Evolutionary conservation across 2,888 invertebrate species (phyloP).

Genomic region (Volucella inflata): DNA sequence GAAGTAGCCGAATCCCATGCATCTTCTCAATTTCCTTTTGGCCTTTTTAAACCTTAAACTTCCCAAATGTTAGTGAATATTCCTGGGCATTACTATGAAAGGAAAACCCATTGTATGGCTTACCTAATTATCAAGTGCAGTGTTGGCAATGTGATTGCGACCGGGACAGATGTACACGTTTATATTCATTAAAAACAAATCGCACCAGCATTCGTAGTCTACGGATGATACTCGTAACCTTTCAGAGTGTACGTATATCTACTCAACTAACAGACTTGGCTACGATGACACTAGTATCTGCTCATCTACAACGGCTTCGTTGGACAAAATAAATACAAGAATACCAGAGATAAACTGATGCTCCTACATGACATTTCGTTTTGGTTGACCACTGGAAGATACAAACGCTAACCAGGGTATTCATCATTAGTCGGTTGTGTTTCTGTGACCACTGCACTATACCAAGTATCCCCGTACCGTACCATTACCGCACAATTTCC

Average conservation of each 20-base stretch:
- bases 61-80: background rate
- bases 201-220: too few relatives aligned
- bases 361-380: slow-evolving; percentile 40
- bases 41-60: too few relatives aligned
- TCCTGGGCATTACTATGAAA: background rate
- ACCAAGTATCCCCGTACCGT: slow-evolving; percentile 16
- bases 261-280: background rate
- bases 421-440: slow-evolving; percentile 44
- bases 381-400: slow-evolving; percentile 26
- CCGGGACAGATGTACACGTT: background rate
- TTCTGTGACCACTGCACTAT: slow-evolving; percentile 36
- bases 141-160: background rate
- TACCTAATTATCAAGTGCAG: background rate
- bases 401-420: slow-evolving; percentile 21
- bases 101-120: slow-evolving; percentile 4
- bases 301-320: too few relatives aligned
- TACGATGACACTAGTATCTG: background rate
- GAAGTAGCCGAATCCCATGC: too few relatives aligned
- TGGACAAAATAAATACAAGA: too few relatives aligned
- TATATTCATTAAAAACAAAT: slow-evolving; percentile 7
- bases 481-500: slow-evolving; percentile 23
- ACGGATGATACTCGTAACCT: too few relatives aligned
- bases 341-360: slow-evolving; percentile 5
- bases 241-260: too few relatives aligned
- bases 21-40: too few relatives aligned